Percentiles rank a stretch among this genome's conserved stretches.
Conservation (phyloP, 2,888 invertebrate species). For the Teleogryllus oceanicus region DNA sequence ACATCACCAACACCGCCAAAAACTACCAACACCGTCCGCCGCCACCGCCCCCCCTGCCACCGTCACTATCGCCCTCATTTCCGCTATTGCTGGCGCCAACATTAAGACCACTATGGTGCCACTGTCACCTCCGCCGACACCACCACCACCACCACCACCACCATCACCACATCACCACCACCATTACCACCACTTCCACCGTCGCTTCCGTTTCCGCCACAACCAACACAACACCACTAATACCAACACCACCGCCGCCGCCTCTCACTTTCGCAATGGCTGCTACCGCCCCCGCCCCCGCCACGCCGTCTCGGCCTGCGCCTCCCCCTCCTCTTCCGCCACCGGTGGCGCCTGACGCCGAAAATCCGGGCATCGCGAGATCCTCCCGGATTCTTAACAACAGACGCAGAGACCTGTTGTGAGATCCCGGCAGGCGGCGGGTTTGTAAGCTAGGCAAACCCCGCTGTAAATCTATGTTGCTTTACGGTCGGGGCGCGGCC, state of each 20-base stretch:
- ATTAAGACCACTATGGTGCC: background rate
- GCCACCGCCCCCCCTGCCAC: background rate
- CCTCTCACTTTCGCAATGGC: background rate
- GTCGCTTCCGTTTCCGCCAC: no score
- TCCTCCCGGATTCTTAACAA: background rate
- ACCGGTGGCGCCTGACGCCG: background rate
- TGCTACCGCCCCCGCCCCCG: background rate
- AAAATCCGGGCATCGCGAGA: background rate
- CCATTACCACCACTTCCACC: background rate
- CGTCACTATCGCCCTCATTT: background rate
- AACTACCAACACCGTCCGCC: background rate
- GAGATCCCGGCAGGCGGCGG: constrained; percentile 6
- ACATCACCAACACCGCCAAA: no score
- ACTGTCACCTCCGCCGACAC: background rate
- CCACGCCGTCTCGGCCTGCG: no score
- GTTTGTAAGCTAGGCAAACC: background rate
- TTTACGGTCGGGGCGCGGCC: background rate
- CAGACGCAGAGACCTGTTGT: background rate
- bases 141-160: background rate
- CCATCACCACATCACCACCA: background rate
- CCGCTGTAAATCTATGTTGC: constrained; percentile 18
- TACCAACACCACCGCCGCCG: no score
- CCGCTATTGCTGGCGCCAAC: background rate
- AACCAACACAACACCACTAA: no score
- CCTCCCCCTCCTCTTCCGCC: background rate